Conservation (phyloP, 2,797 vertebrate genomes). For the Sebastiscus tertius region DNA sequence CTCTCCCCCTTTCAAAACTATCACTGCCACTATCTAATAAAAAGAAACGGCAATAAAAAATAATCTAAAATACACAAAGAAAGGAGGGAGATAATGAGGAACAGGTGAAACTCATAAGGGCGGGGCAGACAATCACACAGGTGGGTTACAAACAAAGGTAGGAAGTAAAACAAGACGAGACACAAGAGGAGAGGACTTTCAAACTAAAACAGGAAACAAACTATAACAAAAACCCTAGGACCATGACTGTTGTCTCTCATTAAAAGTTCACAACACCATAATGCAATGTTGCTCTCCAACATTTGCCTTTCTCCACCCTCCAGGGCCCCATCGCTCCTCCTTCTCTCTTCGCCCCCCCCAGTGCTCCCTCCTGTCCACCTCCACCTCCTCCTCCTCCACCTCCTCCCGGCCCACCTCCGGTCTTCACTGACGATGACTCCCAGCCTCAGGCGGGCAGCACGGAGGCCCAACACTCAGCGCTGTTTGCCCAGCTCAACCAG, state of each 20-base stretch:
- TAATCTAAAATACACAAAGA: no score
- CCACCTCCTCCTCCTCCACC: slow-evolving; percentile 83
- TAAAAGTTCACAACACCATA: not conserved
- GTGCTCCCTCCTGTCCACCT: slow-evolving; percentile 62
- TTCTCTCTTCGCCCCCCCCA: slow-evolving; percentile 69
- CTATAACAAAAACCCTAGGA: accelerated
- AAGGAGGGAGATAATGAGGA: accelerated
- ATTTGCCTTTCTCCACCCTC: not conserved
- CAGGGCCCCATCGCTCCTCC: slow-evolving; percentile 84
- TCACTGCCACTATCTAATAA: no score
- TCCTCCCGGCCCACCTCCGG: slow-evolving; percentile 87
- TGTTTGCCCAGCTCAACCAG: slow-evolving; percentile 97
- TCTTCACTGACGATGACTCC: slow-evolving; percentile 72
- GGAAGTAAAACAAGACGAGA: not conserved
- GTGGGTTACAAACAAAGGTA: no score
- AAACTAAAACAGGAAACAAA: not conserved
- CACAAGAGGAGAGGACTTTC: accelerated
- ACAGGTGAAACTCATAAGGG: accelerated
- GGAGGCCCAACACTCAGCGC: slow-evolving; percentile 85
- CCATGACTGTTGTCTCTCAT: not conserved
- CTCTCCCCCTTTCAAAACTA: no score
- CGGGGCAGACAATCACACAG: accelerated
- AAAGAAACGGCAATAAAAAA: no score
- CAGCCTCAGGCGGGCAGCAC: slow-evolving; percentile 68
- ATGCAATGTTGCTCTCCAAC: not conserved